Base-by-base conservation (phyloP, 2,113 vertebrate genomes). In the Myxocyprinus asiaticus region DNA sequence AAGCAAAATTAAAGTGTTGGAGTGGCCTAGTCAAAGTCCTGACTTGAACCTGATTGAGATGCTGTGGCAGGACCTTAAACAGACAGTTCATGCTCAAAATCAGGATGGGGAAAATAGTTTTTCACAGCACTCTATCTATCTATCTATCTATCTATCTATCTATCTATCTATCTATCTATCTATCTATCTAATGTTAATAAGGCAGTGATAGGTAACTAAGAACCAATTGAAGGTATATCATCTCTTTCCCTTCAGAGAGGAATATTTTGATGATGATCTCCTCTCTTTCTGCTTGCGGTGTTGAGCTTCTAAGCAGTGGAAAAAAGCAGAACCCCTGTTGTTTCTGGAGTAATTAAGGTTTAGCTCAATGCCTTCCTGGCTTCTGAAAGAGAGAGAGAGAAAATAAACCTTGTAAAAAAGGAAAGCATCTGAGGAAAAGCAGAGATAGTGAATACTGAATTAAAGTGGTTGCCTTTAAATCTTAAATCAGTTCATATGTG, bases 311-410 rank as follows among this genome's bases (percentile, higher is more conserved):
- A 86, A 83, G 82, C 58, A 88, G 85, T 79, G 81, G 88, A 76
- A 90, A 88, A 87, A 90, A 90, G 85, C 86, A 79, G 88, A 90
- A 69, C 90, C 88, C 88, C 88, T 48, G 81, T 78, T 87, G 90
- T 59, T 84, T 85, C 84, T 80, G 80, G 88, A 91, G 89, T 91
- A 90, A 92, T 91, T 90, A 90, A 83, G 85, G 85, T 87, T 88
- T 88, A 89, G 86, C 84, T 85, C 81, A 68, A 55, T 91, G 89
- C 82, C 85, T 88, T 81, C 80, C 82, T 86, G 87, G 85, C 86
- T 87, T 85, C 80, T 73, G 59, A 61, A 71, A 75, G 71, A 77
- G 67, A 58, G 59, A 83, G 9, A 75, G 67, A 77, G 61, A 58
- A 73, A 67, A 70, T 50, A 15, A 79, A 50, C 56, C 71, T 50